Evolutionary conservation across 2,797 vertebrate species (phyloP), one percentile per base, ranked within the genome.

Genomic region (Melanotaenia nigrans): DNA sequence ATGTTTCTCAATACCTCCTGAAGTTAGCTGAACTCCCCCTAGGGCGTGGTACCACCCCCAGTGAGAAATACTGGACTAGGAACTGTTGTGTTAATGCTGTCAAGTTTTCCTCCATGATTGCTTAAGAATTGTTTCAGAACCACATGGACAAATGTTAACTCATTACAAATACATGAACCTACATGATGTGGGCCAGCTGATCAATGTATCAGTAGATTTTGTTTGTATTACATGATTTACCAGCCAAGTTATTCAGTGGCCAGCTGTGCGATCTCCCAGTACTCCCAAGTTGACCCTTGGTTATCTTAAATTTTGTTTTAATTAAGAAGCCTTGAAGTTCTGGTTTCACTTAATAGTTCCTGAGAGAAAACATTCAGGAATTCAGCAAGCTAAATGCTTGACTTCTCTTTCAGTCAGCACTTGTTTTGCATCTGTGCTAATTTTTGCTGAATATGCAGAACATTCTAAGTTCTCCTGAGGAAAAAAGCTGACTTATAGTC

Each of bases 401-500:
- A 60, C 22, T 38, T 42, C 33, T 71, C 4, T 28, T 71, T 5
- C 4, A 25, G 12, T 24, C 0, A 36, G 20, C 58, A 25, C 73
- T 70, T 56, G n/a, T 61, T 63, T 53, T 35, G 16, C 55, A 10
- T 35, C 20, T 59, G 28, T 42, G 7, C 3, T 40, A 4, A 47
- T 65, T 66, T 24, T 49, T 61, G 33, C 14, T 38, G 0, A 65
- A 47, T 65, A 72, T 13, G 28, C 13, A 22, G 22, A 20, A 2
- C 36, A 40, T 2, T 12, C 22, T 42, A 32, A 18, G 20, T 55
- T 56, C 51, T 25, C 28, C 32, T 64, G 65, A 61, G 8, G 59
- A 71, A 64, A 63, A 55, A 20, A 18, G 28, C 57, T 32, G 59
- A 56, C 33, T 24, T 30, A 11, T 13, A 66, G 0, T 59, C 38